phyloP scores from a whole-genome alignment of 1,140 invertebrate species.

The Laupala kohalensis region DNA sequence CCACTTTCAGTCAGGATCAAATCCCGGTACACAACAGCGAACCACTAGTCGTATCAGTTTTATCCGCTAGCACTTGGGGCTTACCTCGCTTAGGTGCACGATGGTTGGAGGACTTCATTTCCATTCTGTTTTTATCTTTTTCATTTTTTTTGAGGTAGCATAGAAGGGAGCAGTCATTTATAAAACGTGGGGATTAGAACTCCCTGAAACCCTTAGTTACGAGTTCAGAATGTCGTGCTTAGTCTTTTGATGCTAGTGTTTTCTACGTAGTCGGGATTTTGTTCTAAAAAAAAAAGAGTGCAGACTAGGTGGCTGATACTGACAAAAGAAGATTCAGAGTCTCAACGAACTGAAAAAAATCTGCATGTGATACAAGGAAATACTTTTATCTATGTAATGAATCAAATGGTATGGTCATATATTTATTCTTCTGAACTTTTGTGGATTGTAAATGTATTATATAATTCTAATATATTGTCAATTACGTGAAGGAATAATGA shows the following conservation, averaged over 20 bases:
- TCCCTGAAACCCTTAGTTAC: background rate
- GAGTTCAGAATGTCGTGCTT: background rate
- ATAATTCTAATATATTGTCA: no score
- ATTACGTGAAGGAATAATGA: no score
- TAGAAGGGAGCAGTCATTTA: background rate
- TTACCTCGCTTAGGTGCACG: background rate
- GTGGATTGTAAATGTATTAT: no score
- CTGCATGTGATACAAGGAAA: no score
- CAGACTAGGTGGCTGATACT: background rate
- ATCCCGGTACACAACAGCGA: background rate
- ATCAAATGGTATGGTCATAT: no score
- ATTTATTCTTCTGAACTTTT: no score
- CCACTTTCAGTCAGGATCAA: background rate
- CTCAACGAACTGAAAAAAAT: no score
- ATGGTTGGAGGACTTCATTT: background rate
- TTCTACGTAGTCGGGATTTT: no score
- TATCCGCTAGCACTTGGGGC: background rate
- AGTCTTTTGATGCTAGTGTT: no score
- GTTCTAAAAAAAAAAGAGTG: background rate
- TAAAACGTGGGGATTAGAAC: background rate
- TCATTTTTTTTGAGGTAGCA: background rate
- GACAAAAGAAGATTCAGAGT: background rate
- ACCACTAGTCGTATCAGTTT: background rate
- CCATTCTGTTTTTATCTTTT: background rate
- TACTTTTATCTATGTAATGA: no score